phyloP scores from a whole-genome alignment of 1,140 invertebrate genomes.

The Leptinotarsa defecta region DNA sequence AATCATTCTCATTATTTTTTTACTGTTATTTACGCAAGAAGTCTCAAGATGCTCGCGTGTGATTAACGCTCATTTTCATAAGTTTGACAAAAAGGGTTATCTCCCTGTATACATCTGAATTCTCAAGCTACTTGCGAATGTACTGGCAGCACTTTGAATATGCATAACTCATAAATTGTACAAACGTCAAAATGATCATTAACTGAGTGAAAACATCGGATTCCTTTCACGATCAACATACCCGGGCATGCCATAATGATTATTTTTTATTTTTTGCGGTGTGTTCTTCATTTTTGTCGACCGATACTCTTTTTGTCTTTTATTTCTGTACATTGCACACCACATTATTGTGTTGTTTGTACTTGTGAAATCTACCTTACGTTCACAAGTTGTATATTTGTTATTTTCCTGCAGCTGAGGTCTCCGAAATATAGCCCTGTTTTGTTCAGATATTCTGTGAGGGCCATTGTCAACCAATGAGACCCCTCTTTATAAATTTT shows the following conservation, averaged over 20 bases:
- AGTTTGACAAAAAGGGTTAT: slow-evolving; percentile 25
- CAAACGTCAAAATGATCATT: slow-evolving; percentile 14
- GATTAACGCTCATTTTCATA: slow-evolving; percentile 25
- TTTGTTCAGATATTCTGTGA: no score
- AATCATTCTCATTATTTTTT: slow-evolving; percentile 25
- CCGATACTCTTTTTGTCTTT: no score
- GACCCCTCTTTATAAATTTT: no score
- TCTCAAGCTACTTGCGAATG: slow-evolving; percentile 1
- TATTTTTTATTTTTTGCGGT: background rate
- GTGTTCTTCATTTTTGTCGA: background rate
- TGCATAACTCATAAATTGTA: slow-evolving; percentile 17
- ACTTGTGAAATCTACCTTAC: no score
- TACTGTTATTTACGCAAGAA: slow-evolving; percentile 11
- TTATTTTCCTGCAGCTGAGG: no score
- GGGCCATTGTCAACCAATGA: no score
- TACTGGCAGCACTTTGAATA: slow-evolving; percentile 5
- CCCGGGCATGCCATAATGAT: background rate
- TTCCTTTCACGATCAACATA: slow-evolving; percentile 8
- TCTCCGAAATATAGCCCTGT: no score
- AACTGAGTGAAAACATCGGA: background rate
- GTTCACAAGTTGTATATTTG: no score
- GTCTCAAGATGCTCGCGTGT: slow-evolving; percentile 13
- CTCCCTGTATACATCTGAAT: slow-evolving; percentile 11
- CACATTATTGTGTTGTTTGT: no score
- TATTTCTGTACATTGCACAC: no score